Base-by-base conservation (phyloP, 2,797 vertebrate species). In the Poeciliopsis infans region DNA sequence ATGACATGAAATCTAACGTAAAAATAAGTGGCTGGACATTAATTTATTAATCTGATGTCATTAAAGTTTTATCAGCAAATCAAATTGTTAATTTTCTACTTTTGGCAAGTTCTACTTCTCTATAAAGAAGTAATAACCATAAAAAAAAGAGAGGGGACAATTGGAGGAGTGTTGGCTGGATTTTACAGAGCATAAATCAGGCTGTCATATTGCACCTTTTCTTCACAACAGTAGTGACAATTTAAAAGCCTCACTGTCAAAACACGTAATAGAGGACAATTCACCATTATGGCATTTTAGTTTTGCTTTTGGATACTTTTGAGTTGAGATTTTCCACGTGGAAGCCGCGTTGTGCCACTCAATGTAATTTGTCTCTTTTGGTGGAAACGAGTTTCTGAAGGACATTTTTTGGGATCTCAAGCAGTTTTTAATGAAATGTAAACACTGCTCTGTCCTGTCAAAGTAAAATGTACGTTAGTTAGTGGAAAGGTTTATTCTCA, bases 131-230 rank as follows among this genome's bases (percentile, higher is more conserved):
- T 0, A 46, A 47, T n/a, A 13, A 16, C 28, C 64, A 68, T 68
- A 2, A 43, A 33, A 75, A 10, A 31, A 23, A 31, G 5, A 25
- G 12, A 66, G 64, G 41, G 36, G 64, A 66, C 7, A 25, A 25
- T 66, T 53, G 25, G 4, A 64, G 11, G 47, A 23, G 20, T 74
- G 51, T 23, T 75, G 61, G 31, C 74, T 57, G 18, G 0, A 8
- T 69, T 33, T 70, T 73, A 55, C 25, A 74, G 33, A 64, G 77
- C 71, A 89, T 91, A 74, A 85, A 89, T 91, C 85, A 85, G 68
- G 36, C 41, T 78, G 59, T 79, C 71, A 79, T 45, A 2, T n/a
- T 2, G 20, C 59, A 69, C 28, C 25, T 46, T 81, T 84, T 72
- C 16, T 70, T 85, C 80, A 79, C 49, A 80, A 61, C 33, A 31